Evolutionary conservation across 2,113 vertebrate species (phyloP).

Genomic region (Rhineura floridana): DNA sequence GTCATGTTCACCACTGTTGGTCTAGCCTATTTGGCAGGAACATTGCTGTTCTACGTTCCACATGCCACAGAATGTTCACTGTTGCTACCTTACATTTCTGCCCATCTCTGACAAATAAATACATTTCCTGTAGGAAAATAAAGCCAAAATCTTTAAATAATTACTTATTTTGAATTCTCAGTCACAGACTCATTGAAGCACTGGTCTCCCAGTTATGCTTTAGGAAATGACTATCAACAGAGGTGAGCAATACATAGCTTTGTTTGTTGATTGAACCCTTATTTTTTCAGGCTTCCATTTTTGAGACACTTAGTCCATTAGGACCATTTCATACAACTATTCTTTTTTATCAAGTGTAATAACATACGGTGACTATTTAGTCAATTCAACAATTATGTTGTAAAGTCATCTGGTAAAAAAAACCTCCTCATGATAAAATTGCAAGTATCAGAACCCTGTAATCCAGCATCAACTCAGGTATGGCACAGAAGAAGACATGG

Average conservation of each 20-base stretch:
- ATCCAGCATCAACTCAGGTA: neutral
- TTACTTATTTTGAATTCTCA: slow-evolving; percentile 16
- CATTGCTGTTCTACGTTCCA: slow-evolving; percentile 46
- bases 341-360: slow-evolving; percentile 32
- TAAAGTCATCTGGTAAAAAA: neutral
- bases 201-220: neutral
- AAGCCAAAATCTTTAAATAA: slow-evolving; percentile 35
- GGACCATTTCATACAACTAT: slow-evolving; percentile 39
- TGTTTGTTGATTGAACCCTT: neutral
- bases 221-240: neutral
- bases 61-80: slow-evolving; percentile 50
- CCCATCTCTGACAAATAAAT: slow-evolving; percentile 45
- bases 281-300: neutral
- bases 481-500: too few species aligned
- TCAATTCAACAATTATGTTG: neutral
- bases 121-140: slow-evolving; percentile 40
- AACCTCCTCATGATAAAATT: neutral
- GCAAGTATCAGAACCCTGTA: neutral
- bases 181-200: neutral
- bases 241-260: neutral
- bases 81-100: slow-evolving; percentile 51
- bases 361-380: neutral
- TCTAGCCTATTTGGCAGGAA: slow-evolving; percentile 58
- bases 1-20: slow-evolving; percentile 24
- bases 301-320: neutral